Evolutionary conservation across 2,797 vertebrate genomes (phyloP), one percentile per base, ranked within the genome.

Genomic region (Oreochromis grahami): DNA sequence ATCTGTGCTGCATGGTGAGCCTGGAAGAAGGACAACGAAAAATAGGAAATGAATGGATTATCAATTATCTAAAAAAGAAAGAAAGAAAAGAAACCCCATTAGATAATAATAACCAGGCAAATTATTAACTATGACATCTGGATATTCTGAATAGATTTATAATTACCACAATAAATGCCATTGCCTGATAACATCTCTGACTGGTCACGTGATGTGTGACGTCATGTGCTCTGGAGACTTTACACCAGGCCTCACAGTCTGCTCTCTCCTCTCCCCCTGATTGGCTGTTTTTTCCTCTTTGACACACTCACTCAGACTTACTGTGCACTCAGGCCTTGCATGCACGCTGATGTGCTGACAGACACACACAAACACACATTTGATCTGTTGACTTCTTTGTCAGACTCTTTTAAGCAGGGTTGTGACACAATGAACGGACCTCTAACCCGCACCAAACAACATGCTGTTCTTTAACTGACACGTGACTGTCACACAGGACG

Each of bases 1-100:
- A 96, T 94, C 60, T 95, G 80, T 63, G 93, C 97, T 82, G 98
- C 98, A 0, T 99, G 98, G 41, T 83, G 91, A 68, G 98, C 98
- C 98, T 99, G 83, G 4, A 83, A 55, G 77, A 78, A 48, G 45
- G 29, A 48, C 52, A 58, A 38, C 1, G 7, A 24, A 56, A 45
- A 29, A 52, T n/a, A 0, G 38, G 36, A 36, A 55, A 10, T 45
- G 8, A 26, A 6, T 68, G 5, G n/a, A 24, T 11, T 26, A 15
- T 68, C 21, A 41, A 24, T 70, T 2, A 43, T 43, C 13, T 43
- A 21, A 7, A 14, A 68, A 8, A n/a, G 4, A 5, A 55, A 29
- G 7, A 9, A 21, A 63, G 1, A 5, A 15, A 53, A 4, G 2
- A 53, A 32, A 58, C 55, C 0, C 17, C 29, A 1, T 36, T 24